Evolutionary conservation across 2,113 vertebrate species (phyloP).

Genomic region (Austrofundulus limnaeus): DNA sequence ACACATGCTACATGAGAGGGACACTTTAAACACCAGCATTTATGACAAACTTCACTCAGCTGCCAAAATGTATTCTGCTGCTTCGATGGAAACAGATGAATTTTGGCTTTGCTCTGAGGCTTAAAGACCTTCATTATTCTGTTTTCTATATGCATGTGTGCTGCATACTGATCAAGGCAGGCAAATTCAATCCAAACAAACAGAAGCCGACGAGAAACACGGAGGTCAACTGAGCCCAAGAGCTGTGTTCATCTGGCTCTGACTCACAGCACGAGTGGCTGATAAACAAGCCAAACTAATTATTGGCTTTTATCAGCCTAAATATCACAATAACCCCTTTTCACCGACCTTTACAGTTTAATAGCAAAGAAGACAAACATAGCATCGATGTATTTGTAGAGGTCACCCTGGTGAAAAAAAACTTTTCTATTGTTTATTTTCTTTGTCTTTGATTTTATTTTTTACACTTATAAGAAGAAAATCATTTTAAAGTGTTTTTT

Average conservation of each 20-base stretch:
- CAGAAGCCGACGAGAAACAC: neutral
- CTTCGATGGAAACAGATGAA: neutral
- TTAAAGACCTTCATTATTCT: constrained; percentile 7
- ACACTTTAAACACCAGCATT: neutral
- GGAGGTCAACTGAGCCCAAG: neutral
- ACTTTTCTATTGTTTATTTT: too few relatives aligned
- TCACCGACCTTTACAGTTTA: neutral
- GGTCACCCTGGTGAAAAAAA: too few relatives aligned
- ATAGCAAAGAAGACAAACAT: neutral
- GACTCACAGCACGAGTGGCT: neutral
- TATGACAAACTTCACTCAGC: too few relatives aligned
- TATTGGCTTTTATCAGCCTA: neutral
- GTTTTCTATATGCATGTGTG: neutral
- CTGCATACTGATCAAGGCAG: neutral
- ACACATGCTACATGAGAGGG: too few relatives aligned
- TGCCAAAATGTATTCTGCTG: neutral
- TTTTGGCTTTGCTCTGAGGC: neutral
- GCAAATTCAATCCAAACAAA: neutral
- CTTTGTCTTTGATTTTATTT: too few relatives aligned
- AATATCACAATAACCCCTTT: neutral
- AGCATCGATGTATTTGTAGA: too few relatives aligned
- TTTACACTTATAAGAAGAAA: too few relatives aligned
- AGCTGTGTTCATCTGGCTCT: constrained; percentile 5
- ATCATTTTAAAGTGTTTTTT: too few relatives aligned
- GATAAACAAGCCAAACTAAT: neutral